Evolutionary conservation across 1,140 invertebrate genomes (phyloP).

Genomic region (Drosophila subobscura): DNA sequence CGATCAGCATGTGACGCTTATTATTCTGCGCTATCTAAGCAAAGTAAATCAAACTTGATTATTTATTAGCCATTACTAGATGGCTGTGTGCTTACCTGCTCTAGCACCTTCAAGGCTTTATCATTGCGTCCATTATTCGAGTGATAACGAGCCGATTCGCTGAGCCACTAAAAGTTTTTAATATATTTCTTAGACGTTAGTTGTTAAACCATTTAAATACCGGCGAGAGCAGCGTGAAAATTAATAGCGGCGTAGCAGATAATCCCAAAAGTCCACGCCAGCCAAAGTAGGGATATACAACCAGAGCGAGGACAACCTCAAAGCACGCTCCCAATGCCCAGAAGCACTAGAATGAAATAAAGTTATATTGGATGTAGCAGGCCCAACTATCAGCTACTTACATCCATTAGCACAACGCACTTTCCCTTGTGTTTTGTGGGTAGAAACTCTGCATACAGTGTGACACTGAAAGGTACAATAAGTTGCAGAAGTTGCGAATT

Average conservation of each 20-base stretch:
- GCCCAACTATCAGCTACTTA: slow-evolving; percentile 85
- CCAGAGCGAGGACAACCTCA: slow-evolving; percentile 94
- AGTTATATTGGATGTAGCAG: neutral
- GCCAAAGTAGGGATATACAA: slow-evolving; percentile 95
- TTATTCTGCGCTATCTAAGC: slow-evolving; percentile 91
- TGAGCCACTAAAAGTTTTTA: slow-evolving; percentile 26
- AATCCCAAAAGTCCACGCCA: slow-evolving; percentile 95
- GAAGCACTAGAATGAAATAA: slow-evolving; percentile 89
- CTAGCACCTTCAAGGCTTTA: slow-evolving; percentile 92
- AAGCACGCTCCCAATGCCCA: slow-evolving; percentile 97
- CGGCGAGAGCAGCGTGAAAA: slow-evolving; percentile 90
- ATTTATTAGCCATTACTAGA: no score
- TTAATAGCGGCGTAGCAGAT: slow-evolving; percentile 93
- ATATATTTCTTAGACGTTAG: neutral
- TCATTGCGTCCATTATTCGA: slow-evolving; percentile 93
- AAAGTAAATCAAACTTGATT: no score
- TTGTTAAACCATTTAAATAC: slow-evolving; percentile 9
- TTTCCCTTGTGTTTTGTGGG: slow-evolving; percentile 96
- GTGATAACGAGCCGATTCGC: slow-evolving; percentile 92
- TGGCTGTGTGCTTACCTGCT: slow-evolving; percentile 86
- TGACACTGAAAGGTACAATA: slow-evolving; percentile 88
- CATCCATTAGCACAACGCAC: slow-evolving; percentile 97
- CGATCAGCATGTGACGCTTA: slow-evolving; percentile 93
- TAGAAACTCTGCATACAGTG: slow-evolving; percentile 97
- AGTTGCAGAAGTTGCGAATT: neutral